Base-by-base conservation (phyloP, 2,888 invertebrate species). In the Ormyrus pomaceus region DNA sequence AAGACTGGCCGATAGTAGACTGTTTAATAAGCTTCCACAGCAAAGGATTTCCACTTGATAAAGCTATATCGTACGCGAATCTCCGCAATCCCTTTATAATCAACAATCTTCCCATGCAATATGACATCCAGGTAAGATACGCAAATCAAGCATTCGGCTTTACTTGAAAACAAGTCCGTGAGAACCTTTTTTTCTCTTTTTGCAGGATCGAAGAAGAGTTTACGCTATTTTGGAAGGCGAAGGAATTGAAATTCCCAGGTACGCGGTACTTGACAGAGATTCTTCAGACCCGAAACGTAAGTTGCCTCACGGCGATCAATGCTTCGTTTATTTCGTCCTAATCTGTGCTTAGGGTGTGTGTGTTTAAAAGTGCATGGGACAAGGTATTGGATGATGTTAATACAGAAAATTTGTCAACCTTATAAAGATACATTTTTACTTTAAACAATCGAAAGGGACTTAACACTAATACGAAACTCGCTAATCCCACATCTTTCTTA, bases 1-100 rank as follows among this genome's bases (percentile, higher is more conserved):
- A 99, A 90, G 96, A 98, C 89, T 99, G 99, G 99, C 99, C 99
- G 2, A 93, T 96, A 73, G 98, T 98, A 89, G 99, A 99, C 92
- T 99, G 99, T 89, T 93, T 99, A 68, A 97, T 99, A 87, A 98
- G 99, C 76, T 99, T 99, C 91, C 98, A 99, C 91, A 99, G 99
- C 5, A 97, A 98, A 91, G 99, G 99, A 56, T 99, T 99, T 92
- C 99, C 99, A 0, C 92, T 99, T 83, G 98, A 98, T 88, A 99
- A 99, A 92, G 99, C 99, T 50, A 98, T 99, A 86, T 96, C 96
- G 87, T 99, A 99, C 92, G 96, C 98, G 76, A 96, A 96, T 87
- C 92, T 99, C 80, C 93, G 98, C 84, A 96, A 96, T 90, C 99
- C 99, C 0, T 99, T 98, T 90, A 96, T 99, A 84, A 97, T 99